Evolutionary conservation across 2,797 vertebrate genomes (phyloP), one percentile per base, ranked within the genome.

Genomic region (Carduelis carduelis): DNA sequence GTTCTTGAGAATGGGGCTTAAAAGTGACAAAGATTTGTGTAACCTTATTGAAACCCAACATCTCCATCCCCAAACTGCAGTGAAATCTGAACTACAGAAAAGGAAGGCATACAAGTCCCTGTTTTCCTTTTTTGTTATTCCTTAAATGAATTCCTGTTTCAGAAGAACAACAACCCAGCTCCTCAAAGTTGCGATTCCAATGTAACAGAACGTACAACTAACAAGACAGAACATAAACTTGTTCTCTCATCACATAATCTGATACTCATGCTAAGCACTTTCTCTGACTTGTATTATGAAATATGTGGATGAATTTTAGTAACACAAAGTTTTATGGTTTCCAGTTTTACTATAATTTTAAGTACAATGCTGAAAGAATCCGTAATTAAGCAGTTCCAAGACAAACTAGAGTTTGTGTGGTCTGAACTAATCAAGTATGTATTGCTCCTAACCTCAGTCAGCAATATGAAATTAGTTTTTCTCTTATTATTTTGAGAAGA

Each of bases 331-430:
- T 93, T 46, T 52, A 83, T 76, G 14, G 12, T 43, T 92, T 94
- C 44, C 55, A 79, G 16, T 90, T 92, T 35, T 83, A 72, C 19
- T 65, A 52, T 35, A 69, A 86, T 76, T 89, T 83, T 78, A 81
- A 83, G 44, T 39, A 49, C 34, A 56, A 71, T 27, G 69, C 43
- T 94, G 61, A 85, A 86, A 49, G 28, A 88, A 92, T 88, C 6
- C 1, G 3, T 68, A 94, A 87, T 83, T 85, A 78, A 92, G 70
- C 60, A 92, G 79, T 65, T 93, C 72, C 79, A 88, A 89, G 39
- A 87, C 23, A 86, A 70, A 60, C 68, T 26, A 57, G 28, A 91
- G 39, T 72, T 93, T 96, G 79, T 94, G 94, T 94, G 87, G 91
- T 95, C 94, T 86, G 52, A 93, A 81, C 47, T 76, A 84, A 86